Base-by-base conservation (phyloP, 2,113 vertebrate species). In the Channa argus region DNA sequence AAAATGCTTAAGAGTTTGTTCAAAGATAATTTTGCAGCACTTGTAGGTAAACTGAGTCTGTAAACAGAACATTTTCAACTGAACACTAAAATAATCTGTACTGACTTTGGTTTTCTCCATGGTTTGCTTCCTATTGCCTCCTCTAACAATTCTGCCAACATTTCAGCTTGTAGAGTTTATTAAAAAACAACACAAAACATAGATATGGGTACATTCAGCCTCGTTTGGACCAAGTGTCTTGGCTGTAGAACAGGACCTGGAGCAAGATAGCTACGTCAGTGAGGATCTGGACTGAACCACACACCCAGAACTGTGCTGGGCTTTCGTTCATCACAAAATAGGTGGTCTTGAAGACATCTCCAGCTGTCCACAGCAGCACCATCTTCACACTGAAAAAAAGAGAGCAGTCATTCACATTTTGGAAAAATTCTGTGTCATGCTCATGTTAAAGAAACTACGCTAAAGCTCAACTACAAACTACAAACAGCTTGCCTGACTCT, bases 291-390 rank as follows among this genome's bases (percentile, higher is more conserved):
- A 90, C 77, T 0, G 80, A 75, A 10, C 95, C 94, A 14, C 95
- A 96, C 56, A 92, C 71, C 90, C 92, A 93, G 85, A 96, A 96
- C 89, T 96, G 95, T 38, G 87, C 24, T 0, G 95, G 95, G 45
- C 94, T 95, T 33, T 92, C 86, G 4, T 94, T 95, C 62, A 93
- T 74, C 63, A 95, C 84, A 34, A 95, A 96, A 90, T 95, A 96
- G 6, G 80, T 53, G 2, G 95, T 95, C 90, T 96, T 96, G 85
- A 95, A 96, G 85, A 93, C 8, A 56, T 95, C 95, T 0, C 95
- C 95, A 0, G 91, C 92, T 0, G 82, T 94, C 95, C 94, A 96
- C 68, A 96, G 83, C 63, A 95, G 76, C 67, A 96, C 95, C 95
- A 96, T 96, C 92, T 94, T 95, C 83, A 96, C 90, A 79, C 95